Conservation (phyloP, 2,113 vertebrate genomes). For the Stegostoma tigrinum region DNA sequence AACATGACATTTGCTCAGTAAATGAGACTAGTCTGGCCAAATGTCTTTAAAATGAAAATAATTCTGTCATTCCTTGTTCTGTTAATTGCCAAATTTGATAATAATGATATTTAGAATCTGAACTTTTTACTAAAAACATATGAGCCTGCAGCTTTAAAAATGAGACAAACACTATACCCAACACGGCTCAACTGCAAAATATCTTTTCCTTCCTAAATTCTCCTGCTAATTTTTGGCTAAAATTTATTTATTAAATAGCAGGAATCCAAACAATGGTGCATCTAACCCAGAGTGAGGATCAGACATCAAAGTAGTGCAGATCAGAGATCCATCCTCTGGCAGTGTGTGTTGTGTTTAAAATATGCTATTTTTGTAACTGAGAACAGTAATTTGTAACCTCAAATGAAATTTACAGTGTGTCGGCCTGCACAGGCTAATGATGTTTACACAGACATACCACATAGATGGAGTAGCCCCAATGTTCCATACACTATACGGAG, state of each 20-base stretch:
- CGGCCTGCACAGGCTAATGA: constrained; percentile 58
- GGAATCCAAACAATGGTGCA: constrained; percentile 33
- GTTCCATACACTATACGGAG: constrained; percentile 48
- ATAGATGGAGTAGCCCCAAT: constrained; percentile 56
- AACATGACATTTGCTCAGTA: constrained; percentile 25
- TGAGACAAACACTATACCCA: not conserved
- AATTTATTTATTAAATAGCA: constrained; percentile 32
- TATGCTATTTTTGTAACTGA: constrained; percentile 55
- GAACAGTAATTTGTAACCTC: constrained; percentile 57
- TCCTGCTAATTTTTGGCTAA: not conserved
- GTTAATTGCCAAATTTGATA: constrained; percentile 27
- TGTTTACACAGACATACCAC: constrained; percentile 81
- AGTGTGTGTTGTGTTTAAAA: constrained; percentile 37
- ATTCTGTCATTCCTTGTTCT: not conserved
- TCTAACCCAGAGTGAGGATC: constrained; percentile 25
- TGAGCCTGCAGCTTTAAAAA: constrained; percentile 21
- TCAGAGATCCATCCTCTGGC: constrained; percentile 36
- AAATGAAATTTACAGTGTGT: constrained; percentile 66
- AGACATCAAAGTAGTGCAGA: constrained; percentile 32
- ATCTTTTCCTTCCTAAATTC: not conserved
- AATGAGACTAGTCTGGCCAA: constrained; percentile 12
- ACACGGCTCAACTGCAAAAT: not conserved
- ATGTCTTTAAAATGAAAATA: constrained; percentile 18
- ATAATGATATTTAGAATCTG: constrained; percentile 5
- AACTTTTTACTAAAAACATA: constrained; percentile 32